Evolutionary conservation across 2,797 vertebrate genomes (phyloP), one percentile per base, ranked within the genome.

Genomic region (Phoeniculus purpureus): DNA sequence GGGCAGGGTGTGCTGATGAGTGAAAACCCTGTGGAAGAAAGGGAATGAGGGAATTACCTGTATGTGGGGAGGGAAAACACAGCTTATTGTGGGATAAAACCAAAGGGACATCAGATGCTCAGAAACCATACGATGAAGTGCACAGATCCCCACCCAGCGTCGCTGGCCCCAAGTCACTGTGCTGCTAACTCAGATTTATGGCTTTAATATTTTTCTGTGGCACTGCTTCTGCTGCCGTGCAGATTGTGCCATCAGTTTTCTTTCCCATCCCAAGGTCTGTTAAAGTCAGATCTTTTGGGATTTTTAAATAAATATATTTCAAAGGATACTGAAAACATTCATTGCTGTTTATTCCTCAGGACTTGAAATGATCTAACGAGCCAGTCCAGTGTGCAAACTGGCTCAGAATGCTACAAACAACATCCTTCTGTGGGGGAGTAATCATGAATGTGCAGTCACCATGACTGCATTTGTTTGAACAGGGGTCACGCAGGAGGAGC

Each of bases 121-220:
- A 60, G 85, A 83, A 85, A 91, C 61, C 67, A 25, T 43, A 70
- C 0, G 1, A 72, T 40, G 31, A 92, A 88, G 67, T n/a, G 78
- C 76, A 11, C 73, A 68, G 90, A 70, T 62, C 65, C 25, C 55
- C 58, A 45, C 58, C 65, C 51, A 85, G 66, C 55, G 27, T 61
- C 0, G 1, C 78, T 77, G 78, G 51, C 81, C 56, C 31, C 58
- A 59, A 80, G 26, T 90, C 81, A 79, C 61, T 68, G 67, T 48
- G 26, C 72, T 15, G 32, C 75, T 95, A 92, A 85, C 84, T 48
- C 7, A 40, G 91, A 95, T 95, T 95, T 95, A 92, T 91, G 51
- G 85, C 54, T 87, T 93, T 95, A 90, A 96, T 95, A 93, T 77
- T 84, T 75, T 84, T 47, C 60, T 81, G 59, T 77, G 72, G 74